Evolutionary conservation across 2,113 vertebrate genomes (phyloP).

Genomic region (Toxotes jaculatrix): DNA sequence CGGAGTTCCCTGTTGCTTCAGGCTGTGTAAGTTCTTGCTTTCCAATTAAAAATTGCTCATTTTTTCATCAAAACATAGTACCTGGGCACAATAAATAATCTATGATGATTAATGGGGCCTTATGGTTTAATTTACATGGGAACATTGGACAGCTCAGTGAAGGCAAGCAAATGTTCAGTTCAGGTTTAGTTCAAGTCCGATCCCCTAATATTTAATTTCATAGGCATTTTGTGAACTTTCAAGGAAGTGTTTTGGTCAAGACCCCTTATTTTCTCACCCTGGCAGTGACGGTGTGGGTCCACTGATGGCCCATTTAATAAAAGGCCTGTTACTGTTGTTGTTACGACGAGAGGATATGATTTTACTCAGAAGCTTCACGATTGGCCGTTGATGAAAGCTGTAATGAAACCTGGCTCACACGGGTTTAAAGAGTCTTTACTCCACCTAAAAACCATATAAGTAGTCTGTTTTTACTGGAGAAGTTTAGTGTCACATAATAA

Average conservation of each 20-base stretch:
- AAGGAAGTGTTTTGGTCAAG: background rate
- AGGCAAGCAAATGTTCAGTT: background rate
- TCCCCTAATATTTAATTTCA: background rate
- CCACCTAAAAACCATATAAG: background rate
- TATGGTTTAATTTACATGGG: background rate
- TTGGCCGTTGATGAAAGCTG: background rate
- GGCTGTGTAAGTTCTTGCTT: background rate
- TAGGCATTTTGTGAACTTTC: background rate
- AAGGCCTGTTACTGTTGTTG: background rate
- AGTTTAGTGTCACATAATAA: background rate
- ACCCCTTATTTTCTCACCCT: background rate
- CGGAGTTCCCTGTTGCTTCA: background rate
- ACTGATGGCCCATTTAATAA: slow-evolving; percentile 6
- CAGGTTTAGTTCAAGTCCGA: background rate
- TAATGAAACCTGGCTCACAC: background rate
- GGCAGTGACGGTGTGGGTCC: background rate
- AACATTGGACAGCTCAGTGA: background rate
- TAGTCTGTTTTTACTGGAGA: background rate
- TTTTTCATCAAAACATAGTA: background rate
- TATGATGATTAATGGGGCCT: background rate
- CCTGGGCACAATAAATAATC: background rate
- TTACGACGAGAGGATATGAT: background rate
- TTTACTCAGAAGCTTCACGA: background rate
- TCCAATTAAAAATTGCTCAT: background rate
- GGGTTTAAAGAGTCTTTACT: background rate